phyloP scores from a whole-genome alignment of 2,113 vertebrate genomes.

The Gadus chalcogrammus region DNA sequence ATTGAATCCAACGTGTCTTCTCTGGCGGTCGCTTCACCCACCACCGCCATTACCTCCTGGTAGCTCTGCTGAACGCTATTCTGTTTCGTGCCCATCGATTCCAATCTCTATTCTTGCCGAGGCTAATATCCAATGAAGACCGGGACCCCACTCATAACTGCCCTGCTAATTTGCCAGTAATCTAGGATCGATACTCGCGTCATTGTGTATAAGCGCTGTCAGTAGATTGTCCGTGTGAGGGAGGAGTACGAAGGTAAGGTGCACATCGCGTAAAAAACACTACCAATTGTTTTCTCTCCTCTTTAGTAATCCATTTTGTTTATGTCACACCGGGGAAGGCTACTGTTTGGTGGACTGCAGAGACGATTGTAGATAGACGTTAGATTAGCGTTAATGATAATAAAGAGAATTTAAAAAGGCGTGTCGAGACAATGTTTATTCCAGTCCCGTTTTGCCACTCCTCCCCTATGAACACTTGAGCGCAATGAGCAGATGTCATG shows the following conservation, averaged over 20 bases:
- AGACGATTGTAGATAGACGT: too few species aligned
- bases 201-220: conserved; percentile 22
- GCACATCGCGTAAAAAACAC: conserved; percentile 35
- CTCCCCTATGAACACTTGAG: too few species aligned
- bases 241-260: conserved; percentile 28
- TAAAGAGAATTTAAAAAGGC: too few species aligned
- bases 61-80: neutral
- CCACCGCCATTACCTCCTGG: neutral
- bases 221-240: conserved; percentile 45
- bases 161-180: conserved; percentile 35
- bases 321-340: conserved; percentile 30
- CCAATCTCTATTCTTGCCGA: conserved; percentile 17
- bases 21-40: neutral
- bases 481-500: too few species aligned
- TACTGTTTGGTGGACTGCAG: conserved; percentile 13
- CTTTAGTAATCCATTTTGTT: conserved; percentile 40
- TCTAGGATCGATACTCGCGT: conserved; percentile 38
- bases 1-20: neutral
- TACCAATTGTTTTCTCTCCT: conserved; percentile 19
- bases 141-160: neutral
- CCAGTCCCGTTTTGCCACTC: too few species aligned
- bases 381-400: too few species aligned
- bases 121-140: conserved; percentile 14
- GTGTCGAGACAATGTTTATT: too few species aligned
- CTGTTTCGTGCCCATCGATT: conserved; percentile 7